Base-by-base conservation (phyloP, 1,140 invertebrate species). In the Homalodisca vitripennis region DNA sequence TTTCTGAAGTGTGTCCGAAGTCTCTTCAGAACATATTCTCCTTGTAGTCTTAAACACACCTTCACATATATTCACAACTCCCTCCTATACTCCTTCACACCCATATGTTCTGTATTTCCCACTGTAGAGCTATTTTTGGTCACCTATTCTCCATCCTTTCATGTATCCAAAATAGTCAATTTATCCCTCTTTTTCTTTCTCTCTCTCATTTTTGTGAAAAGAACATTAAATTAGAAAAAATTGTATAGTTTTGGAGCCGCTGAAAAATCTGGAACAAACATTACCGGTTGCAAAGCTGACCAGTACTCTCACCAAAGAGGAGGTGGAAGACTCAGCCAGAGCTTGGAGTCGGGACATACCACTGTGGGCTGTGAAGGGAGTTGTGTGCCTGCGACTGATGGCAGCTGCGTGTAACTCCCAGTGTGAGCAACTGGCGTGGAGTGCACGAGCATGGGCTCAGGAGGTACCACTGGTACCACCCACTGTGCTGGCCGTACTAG, bases 321-420 rank as follows among this genome's bases (percentile, higher is more conserved):
- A 27, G 6, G 6, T 29, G 2, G 2, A 12, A 10, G 55, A 10
- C 22, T 3, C 3, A 26, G 24, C 24, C n/a, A 29, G 6, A 41
- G 34, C 34, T 10, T 51, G 14, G 22, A 26, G 29, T 26, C 29
- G 55, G 55, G 55, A 60, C 3, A 26, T 60, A n/a, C 10, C 26
- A 10, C 47, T 67, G 29, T 67, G 66, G 66, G 47, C 66, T 22
- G 24, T 67, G 13, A 53, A 32, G 26, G 47, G 30, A 2, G 47
- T 34, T 1, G 27, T 67, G 14, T 67, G 24, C n/a, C 48, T 55
- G 13, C 41, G 46, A 12, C 27, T 57, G 14, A 67, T 32, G 46
- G 3, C 34, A 26, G 63, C 63, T 47, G 24, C 24, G 26, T 3
- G 22, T 26, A 60, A 60, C 27, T 27, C 14, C 14, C 14, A 26